Evolutionary conservation across 2,888 invertebrate species (phyloP).

Genomic region (Gastracanthus pulcherrimus): DNA sequence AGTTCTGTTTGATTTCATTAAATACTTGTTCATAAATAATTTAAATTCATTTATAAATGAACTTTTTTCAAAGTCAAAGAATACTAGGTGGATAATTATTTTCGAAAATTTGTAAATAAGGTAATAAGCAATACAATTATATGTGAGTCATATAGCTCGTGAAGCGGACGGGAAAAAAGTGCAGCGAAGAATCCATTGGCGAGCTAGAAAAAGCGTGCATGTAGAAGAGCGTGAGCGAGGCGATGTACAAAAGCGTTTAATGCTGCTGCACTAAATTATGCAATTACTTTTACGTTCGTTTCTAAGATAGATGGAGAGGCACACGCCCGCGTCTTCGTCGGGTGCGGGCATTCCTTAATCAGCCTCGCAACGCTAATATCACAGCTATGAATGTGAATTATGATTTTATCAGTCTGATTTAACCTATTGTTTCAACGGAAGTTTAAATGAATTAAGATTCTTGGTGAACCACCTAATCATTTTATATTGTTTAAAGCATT

Average conservation of each 20-base stretch:
- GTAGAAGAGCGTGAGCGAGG: not conserved
- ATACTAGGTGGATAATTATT: too few relatives aligned
- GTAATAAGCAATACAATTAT: slow-evolving; percentile 47
- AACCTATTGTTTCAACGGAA: too few relatives aligned
- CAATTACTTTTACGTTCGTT: slow-evolving; percentile 68
- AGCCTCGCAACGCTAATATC: slow-evolving; percentile 19
- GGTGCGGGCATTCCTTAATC: slow-evolving; percentile 12
- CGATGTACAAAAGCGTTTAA: slow-evolving; percentile 65
- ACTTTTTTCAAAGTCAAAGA: too few relatives aligned
- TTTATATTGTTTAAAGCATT: too few relatives aligned
- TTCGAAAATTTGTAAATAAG: slow-evolving; percentile 49
- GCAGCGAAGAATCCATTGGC: slow-evolving; percentile 18
- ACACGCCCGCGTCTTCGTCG: too few relatives aligned
- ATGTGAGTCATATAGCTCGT: slow-evolving; percentile 24
- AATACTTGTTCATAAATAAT: too few relatives aligned
- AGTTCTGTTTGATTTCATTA: too few relatives aligned
- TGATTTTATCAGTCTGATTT: slow-evolving; percentile 39
- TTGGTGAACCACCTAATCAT: too few relatives aligned
- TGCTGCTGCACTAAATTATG: slow-evolving; percentile 70
- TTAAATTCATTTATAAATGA: too few relatives aligned
- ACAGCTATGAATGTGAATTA: slow-evolving; percentile 24
- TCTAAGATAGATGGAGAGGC: slow-evolving; percentile 1
- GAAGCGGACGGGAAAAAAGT: slow-evolving; percentile 23
- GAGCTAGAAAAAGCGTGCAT: not conserved
- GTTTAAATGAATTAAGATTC: too few relatives aligned